Evolutionary conservation across 2,888 invertebrate genomes (phyloP).

Genomic region (Odontothrips loti): DNA sequence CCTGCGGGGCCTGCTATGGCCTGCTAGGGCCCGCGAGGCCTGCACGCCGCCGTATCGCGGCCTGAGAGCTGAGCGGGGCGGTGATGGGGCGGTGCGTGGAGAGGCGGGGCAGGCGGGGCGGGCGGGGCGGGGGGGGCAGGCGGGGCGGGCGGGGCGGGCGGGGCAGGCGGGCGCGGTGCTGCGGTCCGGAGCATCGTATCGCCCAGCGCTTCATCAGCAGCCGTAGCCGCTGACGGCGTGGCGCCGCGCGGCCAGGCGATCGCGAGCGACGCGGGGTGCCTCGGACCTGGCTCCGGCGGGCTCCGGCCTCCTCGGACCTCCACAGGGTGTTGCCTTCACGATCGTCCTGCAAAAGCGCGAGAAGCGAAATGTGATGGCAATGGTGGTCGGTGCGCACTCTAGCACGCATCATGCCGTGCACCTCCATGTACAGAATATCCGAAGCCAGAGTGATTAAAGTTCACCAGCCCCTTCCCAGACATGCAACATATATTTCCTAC

Average conservation of each 20-base stretch:
- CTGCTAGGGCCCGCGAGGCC: neutral
- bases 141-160: neutral
- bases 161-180: neutral
- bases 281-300: no score
- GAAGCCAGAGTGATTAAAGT: no score
- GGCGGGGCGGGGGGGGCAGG: neutral
- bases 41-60: neutral
- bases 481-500: no score
- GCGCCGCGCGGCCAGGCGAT: neutral
- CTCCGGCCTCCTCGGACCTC: no score
- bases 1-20: neutral
- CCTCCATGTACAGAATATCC: no score
- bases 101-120: neutral
- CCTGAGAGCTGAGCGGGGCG: neutral
- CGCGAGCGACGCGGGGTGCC: neutral
- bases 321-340: no score
- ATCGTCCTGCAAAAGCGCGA: no score
- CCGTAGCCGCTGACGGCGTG: neutral
- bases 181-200: neutral
- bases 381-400: no score
- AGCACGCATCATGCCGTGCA: no score
- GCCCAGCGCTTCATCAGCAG: slow-evolving; percentile 3
- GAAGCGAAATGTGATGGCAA: no score
- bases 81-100: neutral
- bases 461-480: no score